These are phyloP conservation scores for Pantherophis alleghaniensis DNA, from an alignment of 2,797 vertebrate species.

Conservation along the genomic window DNA sequence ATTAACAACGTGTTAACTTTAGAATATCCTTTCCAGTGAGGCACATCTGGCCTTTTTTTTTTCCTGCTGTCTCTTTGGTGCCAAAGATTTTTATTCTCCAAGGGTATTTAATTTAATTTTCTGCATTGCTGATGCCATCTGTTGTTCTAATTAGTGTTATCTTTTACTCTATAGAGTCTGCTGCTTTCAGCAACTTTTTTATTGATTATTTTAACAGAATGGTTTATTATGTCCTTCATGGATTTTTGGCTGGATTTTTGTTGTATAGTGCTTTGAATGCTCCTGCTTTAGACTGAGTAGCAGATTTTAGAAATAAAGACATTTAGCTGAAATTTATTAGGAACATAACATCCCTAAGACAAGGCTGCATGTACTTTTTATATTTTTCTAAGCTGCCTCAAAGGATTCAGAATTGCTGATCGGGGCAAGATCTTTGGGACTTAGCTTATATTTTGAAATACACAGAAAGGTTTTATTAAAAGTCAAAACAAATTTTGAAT, in stretches of 20 bases:
- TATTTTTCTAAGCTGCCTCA: not conserved
- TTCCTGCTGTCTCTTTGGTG: not conserved
- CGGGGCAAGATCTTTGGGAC: not conserved
- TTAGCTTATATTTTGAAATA: not conserved
- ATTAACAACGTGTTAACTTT: not conserved
- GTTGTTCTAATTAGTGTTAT: not conserved
- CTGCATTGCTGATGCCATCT: not conserved
- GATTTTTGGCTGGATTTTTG: not conserved
- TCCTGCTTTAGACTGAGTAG: not conserved
- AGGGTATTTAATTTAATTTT: not conserved
- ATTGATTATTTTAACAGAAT: not conserved
- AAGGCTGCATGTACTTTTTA: not conserved
- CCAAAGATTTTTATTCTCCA: not conserved
- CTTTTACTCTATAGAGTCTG: not conserved
- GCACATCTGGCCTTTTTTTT: not conserved
- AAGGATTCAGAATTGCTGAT: not conserved
- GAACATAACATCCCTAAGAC: not conserved
- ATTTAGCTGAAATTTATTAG: not conserved
- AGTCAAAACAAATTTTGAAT: not conserved
- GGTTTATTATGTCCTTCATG: slow-evolving; percentile 24
- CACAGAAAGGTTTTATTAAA: not conserved
- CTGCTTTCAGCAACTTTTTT: not conserved
- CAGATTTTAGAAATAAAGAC: not conserved
- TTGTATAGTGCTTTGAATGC: not conserved
- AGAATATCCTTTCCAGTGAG: not conserved